phyloP scores from a whole-genome alignment of 2,797 vertebrate genomes.

The Propithecus perrieri region DNA sequence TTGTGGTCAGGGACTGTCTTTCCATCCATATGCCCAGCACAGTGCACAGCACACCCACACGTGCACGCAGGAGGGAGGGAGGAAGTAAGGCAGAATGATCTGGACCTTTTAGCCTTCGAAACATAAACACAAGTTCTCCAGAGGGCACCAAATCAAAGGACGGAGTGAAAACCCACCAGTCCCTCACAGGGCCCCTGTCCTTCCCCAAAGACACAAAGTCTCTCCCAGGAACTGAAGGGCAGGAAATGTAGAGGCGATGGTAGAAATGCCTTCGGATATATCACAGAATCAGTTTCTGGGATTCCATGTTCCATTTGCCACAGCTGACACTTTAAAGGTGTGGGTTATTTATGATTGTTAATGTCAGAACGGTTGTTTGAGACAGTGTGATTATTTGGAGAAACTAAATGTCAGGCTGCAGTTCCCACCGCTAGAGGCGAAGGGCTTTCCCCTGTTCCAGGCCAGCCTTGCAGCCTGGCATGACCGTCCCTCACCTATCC shows the following conservation, averaged over 20 bases:
- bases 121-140: not conserved
- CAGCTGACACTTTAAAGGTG: not conserved
- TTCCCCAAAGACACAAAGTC: not conserved
- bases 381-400: not conserved
- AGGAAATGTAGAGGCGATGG: not conserved
- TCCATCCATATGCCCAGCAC: not conserved
- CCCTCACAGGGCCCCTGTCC: not conserved
- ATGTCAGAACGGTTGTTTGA: not conserved
- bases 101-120: not conserved
- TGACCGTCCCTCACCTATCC: too few species aligned
- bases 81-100: not conserved
- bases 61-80: not conserved
- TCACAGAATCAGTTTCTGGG: not conserved
- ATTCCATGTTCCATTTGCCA: not conserved
- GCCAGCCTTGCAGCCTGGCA: not conserved
- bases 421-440: not conserved
- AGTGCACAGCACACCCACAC: not conserved
- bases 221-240: not conserved
- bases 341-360: not conserved
- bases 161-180: not conserved
- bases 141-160: not conserved
- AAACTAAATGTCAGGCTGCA: not conserved
- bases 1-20: not conserved
- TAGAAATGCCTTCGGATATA: not conserved
- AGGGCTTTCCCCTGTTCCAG: not conserved